Percentiles rank a stretch among this genome's conserved stretches.
Evolutionary conservation across 2,113 vertebrate genomes (phyloP).

Genomic region (Cyprinus carpio): DNA sequence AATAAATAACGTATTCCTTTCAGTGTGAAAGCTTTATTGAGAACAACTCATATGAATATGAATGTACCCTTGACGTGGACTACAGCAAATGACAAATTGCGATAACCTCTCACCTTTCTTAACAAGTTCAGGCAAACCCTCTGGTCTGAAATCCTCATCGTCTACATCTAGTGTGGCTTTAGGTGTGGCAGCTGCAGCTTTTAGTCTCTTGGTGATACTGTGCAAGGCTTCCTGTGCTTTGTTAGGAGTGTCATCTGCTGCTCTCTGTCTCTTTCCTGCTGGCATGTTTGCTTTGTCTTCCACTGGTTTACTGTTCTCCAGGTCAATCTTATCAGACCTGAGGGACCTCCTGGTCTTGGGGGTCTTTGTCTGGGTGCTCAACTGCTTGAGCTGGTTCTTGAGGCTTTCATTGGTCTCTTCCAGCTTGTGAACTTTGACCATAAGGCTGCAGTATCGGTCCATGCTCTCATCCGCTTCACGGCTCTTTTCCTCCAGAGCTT

Average conservation of each 20-base stretch:
- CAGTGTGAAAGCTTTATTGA: not conserved
- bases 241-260: conserved; percentile 47
- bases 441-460: conserved; percentile 86
- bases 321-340: conserved; percentile 4
- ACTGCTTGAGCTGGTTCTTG: conserved; percentile 74
- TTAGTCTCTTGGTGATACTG: conserved; percentile 73
- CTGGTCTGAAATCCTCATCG: conserved; percentile 69
- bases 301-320: conserved; percentile 59
- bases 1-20: not conserved
- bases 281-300: conserved; percentile 54
- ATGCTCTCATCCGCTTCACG: conserved; percentile 84
- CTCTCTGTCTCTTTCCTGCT: conserved; percentile 73
- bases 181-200: conserved; percentile 53
- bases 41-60: not conserved
- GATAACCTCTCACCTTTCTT: conserved; percentile 76
- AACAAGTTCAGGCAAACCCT: conserved; percentile 84
- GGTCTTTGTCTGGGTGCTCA: conserved; percentile 66
- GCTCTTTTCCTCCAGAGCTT: conserved; percentile 76
- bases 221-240: conserved; percentile 73
- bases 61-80: not conserved
- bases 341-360: conserved; percentile 39
- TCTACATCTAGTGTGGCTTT: conserved; percentile 59
- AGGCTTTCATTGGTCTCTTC: conserved; percentile 84
- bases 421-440: conserved; percentile 83
- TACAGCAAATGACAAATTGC: not conserved